phyloP scores from a whole-genome alignment of 2,113 vertebrate species.

The Xiphorhynchus elegans region DNA sequence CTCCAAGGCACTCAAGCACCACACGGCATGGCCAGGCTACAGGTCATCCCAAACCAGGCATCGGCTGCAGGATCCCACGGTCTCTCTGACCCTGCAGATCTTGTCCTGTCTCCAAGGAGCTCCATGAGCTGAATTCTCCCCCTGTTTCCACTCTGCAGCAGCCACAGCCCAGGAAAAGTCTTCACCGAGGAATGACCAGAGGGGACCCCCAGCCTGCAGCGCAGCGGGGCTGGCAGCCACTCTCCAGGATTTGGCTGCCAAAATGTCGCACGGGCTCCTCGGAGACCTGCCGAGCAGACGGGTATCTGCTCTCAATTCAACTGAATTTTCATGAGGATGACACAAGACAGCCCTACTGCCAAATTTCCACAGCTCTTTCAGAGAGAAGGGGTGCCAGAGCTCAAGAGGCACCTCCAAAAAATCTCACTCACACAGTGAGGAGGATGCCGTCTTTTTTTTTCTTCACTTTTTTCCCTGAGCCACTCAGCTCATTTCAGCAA shows the following conservation, averaged over 20 bases:
- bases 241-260: not conserved
- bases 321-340: conserved; percentile 30
- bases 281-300: not conserved
- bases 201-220: not conserved
- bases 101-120: not conserved
- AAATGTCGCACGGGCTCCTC: rapidly evolving
- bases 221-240: not conserved
- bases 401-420: conserved; percentile 3
- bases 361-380: conserved; percentile 2
- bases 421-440: not conserved
- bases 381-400: not conserved
- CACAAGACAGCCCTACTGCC: conserved; percentile 30
- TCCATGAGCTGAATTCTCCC: rapidly evolving
- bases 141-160: rapidly evolving
- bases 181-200: rapidly evolving
- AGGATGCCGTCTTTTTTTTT: not conserved
- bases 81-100: not conserved
- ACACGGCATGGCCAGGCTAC: rapidly evolving
- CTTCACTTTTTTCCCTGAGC: not conserved
- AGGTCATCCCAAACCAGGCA: not conserved
- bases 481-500: not conserved
- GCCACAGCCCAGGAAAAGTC: not conserved
- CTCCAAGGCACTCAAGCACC: not conserved
- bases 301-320: not conserved
- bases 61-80: rapidly evolving